phyloP scores from a whole-genome alignment of 2,797 vertebrate species.

The Poliocrania exsul region DNA sequence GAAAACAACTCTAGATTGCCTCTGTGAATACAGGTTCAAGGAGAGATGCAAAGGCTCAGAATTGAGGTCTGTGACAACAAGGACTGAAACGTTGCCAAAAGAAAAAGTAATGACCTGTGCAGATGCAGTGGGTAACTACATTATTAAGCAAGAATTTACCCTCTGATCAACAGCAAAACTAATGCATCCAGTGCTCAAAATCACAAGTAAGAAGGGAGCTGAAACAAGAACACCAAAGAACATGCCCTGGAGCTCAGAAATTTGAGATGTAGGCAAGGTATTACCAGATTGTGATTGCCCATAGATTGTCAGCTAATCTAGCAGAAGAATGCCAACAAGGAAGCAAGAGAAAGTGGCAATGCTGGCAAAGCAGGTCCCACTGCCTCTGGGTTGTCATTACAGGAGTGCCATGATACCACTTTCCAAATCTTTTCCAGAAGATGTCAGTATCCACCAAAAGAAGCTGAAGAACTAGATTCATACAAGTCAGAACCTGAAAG shows the following conservation, averaged over 20 bases:
- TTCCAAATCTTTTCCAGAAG: neutral
- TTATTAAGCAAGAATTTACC: slow-evolving; percentile 60
- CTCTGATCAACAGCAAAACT: slow-evolving; percentile 50
- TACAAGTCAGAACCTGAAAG: neutral
- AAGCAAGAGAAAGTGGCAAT: neutral
- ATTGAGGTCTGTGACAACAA: slow-evolving; percentile 36
- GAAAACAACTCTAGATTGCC: neutral
- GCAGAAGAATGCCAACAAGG: slow-evolving; percentile 5
- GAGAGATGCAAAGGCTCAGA: slow-evolving; percentile 9
- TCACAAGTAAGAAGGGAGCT: neutral
- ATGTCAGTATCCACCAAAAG: neutral
- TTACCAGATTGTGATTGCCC: slow-evolving; percentile 31
- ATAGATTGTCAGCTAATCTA: slow-evolving; percentile 56
- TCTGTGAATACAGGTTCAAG: slow-evolving; percentile 20
- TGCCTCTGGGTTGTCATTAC: neutral
- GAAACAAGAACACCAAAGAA: neutral
- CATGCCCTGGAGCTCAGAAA: neutral
- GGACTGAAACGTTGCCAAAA: slow-evolving; percentile 24
- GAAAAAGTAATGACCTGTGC: slow-evolving; percentile 36
- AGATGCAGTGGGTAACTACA: slow-evolving; percentile 50
- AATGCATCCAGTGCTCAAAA: neutral
- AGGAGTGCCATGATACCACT: neutral
- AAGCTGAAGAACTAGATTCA: neutral
- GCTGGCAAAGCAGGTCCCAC: neutral
- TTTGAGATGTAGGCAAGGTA: neutral